Evolutionary conservation across 1,140 invertebrate genomes (phyloP), one percentile per base, ranked within the genome.

Genomic region (Stegodyphus mimosarum): DNA sequence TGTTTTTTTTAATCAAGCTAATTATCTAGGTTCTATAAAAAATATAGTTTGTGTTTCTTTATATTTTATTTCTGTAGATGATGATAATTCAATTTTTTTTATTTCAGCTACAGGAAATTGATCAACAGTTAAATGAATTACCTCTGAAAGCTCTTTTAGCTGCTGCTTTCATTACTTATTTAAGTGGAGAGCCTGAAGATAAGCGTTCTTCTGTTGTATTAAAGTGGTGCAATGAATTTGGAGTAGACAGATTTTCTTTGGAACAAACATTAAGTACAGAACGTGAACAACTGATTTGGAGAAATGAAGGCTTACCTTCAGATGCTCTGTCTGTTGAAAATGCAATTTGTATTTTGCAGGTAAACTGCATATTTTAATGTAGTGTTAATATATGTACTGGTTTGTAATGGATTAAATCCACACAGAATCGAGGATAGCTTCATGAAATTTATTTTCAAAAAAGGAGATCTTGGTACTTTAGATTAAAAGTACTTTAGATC

Each of bases 261-360:
- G 91, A 93, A n/a, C 91, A 93, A 71, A 96, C 95, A 88, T 90
- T 96, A 52, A 93, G 93, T 6, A 92, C 92, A 3, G 95, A 98
- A 89, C 93, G 95, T 86, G 95, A 97, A 87, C 93, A 95, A 86
- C 89, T 98, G 10, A 93, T 94, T 78, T 99, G 97, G 97, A 94
- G 95, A 88, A 93, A 93, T 6, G 94, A 97, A 89, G 96, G 96
- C 1, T 91, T 99, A 5, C 94, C 96, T 0, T 93, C 94, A 6
- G 95, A 97, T 91, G 92, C 93, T 69, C 91, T 95, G 9, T 95
- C 95, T 17, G 90, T 95, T 75, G 95, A 97, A 91, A 97, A 97
- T 91, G 95, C 94, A 48, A 92, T 96, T 11, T 93, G 95, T 60
- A 94, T 97, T 86, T 91, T 94, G 83, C 93, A 95, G 91, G 94